Conservation (phyloP, 2,797 vertebrate species). For the Gadopsis bispinosus region DNA sequence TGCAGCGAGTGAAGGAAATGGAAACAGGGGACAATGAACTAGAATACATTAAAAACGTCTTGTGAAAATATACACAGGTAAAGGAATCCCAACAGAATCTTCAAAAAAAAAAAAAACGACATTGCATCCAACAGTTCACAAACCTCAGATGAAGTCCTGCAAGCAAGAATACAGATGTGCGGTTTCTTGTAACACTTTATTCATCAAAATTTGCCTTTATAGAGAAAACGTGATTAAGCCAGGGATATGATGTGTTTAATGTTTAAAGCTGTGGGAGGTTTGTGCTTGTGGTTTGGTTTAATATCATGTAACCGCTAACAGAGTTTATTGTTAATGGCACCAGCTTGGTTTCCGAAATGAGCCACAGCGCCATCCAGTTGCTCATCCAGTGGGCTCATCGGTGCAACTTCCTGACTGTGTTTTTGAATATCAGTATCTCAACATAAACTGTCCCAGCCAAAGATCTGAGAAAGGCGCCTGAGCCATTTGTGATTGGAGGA, state of each 20-base stretch:
- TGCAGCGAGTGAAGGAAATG: constrained; percentile 23
- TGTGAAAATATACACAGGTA: constrained; percentile 51
- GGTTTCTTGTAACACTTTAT: constrained; percentile 47
- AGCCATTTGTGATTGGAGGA: constrained; percentile 13
- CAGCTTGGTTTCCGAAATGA: constrained; percentile 33
- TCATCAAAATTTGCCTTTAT: constrained; percentile 34
- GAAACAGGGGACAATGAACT: constrained; percentile 47
- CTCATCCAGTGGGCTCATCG: constrained; percentile 31
- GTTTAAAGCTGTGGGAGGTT: constrained; percentile 60
- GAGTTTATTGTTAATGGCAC: constrained; percentile 69
- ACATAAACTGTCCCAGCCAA: constrained; percentile 48
- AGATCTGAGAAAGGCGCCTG: neutral
- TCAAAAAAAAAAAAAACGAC: neutral
- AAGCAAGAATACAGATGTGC: constrained; percentile 32
- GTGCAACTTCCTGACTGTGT: constrained; percentile 29
- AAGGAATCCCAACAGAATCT: constrained; percentile 17
- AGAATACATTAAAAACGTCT: constrained; percentile 35
- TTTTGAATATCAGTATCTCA: constrained; percentile 46
- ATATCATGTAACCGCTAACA: constrained; percentile 52
- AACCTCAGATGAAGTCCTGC: constrained; percentile 30
- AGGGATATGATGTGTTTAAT: constrained; percentile 48
- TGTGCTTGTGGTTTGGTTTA: constrained; percentile 49
- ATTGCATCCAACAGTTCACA: constrained; percentile 16
- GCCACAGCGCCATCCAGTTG: constrained; percentile 39
- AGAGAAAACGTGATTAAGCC: constrained; percentile 48